phyloP scores from a whole-genome alignment of 1,140 invertebrate species.

The Thrips palmi region DNA sequence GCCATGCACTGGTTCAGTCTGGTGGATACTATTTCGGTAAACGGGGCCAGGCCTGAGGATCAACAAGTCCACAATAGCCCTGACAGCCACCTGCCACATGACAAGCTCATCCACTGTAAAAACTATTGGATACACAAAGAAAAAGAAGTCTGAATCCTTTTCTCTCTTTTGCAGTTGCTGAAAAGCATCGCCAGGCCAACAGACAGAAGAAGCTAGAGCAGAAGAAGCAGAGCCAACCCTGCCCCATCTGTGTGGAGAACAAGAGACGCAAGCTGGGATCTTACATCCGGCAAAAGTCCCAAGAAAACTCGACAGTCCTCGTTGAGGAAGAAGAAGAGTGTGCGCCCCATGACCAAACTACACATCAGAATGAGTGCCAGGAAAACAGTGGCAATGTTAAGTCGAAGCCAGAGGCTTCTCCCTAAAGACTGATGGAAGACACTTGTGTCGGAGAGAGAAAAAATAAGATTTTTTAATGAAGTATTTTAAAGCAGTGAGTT shows the following conservation, averaged over 20 bases:
- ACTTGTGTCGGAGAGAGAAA: too few species aligned
- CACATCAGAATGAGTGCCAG: slow-evolving; percentile 3
- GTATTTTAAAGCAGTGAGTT: too few species aligned
- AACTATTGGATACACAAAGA: neutral
- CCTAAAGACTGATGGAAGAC: too few species aligned
- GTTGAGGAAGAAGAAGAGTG: slow-evolving; percentile 35
- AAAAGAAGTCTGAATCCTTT: neutral
- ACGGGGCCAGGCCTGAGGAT: too few species aligned
- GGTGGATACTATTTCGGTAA: too few species aligned
- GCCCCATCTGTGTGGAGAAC: slow-evolving; percentile 33
- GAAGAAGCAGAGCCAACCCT: too few species aligned
- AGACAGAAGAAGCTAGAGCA: slow-evolving; percentile 14
- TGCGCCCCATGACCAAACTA: slow-evolving; percentile 15
- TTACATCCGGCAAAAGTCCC: slow-evolving; percentile 31
- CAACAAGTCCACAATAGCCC: too few species aligned
- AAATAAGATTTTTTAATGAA: too few species aligned
- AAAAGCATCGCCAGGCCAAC: neutral
- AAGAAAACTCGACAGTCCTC: slow-evolving; percentile 25
- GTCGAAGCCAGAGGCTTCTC: too few species aligned
- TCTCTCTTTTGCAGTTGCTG: slow-evolving; percentile 11
- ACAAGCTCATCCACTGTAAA: too few species aligned
- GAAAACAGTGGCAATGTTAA: slow-evolving; percentile 5
- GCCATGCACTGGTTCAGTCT: too few species aligned
- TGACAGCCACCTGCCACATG: too few species aligned
- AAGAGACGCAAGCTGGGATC: slow-evolving; percentile 30